Base-by-base conservation (phyloP, 2,113 vertebrate genomes). In the Pteropus alecto region DNA sequence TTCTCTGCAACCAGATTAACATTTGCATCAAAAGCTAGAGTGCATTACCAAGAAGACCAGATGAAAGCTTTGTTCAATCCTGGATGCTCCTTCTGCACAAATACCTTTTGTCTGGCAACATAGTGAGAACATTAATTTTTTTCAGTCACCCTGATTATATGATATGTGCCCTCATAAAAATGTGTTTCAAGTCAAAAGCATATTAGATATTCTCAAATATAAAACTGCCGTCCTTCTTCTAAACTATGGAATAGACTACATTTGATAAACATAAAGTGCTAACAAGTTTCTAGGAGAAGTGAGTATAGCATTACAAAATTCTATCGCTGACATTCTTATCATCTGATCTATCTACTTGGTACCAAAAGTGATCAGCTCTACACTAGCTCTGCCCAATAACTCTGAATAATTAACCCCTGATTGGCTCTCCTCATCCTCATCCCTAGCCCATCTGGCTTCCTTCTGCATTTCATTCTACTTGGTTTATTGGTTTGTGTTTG, bases 171-270 rank as follows among this genome's bases (percentile, higher is more conserved):
- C 79, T 54, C 46, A 30, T 70, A 90, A 95, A 96, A 84, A 48
- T 90, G 30, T 82, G 48, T 93, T 88, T 95, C n/a, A 74, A 76
- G 26, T 81, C 54, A 58, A 79, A 93, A 61, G 1, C 26, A 67
- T 35, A 71, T 67, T 65, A 82, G 3, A 3, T 21, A 5, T 85
- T 94, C 77, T 61, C 48, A 24, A 91, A 79, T 24, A 71, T 93
- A 61, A 94, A 89, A 35, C 58, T 91, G 28, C 6, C 82, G 12
- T 85, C 84, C 71, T 94, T 77, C 46, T 92, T 88, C 88, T 46
- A 96, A 96, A 97, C 28, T 28, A 14, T 38, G 48, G 38, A 38
- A 60, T 71, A 18, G 48, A 78, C 51, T 48, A 65, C 2, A 51
- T 16, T 92, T 85, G 30, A 43, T 87, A 79, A 89, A 70, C 15